Conservation (phyloP, 2,797 vertebrate species). For the Alcedo quadribrachys region DNA sequence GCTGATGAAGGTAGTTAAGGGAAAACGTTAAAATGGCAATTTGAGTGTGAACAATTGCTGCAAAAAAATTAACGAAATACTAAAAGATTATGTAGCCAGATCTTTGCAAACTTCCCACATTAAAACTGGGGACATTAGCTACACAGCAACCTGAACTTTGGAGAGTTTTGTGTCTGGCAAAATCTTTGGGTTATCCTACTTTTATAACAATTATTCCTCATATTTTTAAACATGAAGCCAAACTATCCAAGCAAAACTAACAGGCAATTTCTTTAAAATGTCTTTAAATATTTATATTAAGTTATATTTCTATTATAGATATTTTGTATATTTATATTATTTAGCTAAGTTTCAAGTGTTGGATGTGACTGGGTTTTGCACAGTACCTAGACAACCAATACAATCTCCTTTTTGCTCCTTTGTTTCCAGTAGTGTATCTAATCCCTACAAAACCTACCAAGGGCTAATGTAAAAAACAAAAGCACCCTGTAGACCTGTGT, state of each 20-base stretch:
- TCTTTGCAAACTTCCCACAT: not conserved
- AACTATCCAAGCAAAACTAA: not conserved
- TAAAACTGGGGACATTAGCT: not conserved
- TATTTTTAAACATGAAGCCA: not conserved
- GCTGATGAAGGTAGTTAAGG: constrained; percentile 33
- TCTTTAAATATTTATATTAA: too few relatives aligned
- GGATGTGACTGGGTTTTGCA: not conserved
- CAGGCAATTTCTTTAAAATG: not conserved
- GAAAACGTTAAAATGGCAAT: not conserved
- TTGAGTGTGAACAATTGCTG: not conserved
- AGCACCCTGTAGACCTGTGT: not conserved
- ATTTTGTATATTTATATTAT: too few relatives aligned
- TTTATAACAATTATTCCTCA: not conserved
- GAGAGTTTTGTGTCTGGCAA: not conserved
- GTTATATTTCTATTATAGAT: too few relatives aligned
- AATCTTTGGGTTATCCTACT: not conserved
- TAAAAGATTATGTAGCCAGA: not conserved
- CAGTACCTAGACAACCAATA: not conserved
- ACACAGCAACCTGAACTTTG: not conserved
- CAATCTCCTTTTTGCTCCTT: not conserved
- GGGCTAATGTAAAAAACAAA: not conserved
- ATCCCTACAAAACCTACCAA: not conserved
- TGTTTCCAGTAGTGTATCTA: not conserved
- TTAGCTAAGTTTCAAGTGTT: not conserved
- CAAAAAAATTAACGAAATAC: not conserved